Base-by-base conservation (phyloP, 2,888 invertebrate species). In the Carcina quercana region DNA sequence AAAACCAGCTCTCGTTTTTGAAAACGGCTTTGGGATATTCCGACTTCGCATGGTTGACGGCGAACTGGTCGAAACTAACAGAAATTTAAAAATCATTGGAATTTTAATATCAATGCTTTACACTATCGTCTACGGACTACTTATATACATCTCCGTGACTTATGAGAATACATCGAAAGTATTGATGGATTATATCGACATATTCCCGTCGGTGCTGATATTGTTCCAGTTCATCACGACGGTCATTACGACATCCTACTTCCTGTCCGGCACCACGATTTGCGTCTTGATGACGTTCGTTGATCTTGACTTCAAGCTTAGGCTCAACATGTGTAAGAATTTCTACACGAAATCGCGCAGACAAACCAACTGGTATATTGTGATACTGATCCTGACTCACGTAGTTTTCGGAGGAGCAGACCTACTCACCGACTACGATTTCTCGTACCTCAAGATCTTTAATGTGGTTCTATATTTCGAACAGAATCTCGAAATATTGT, bases 21-120 rank as follows among this genome's bases (percentile, higher is more conserved):
- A 70, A 42, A 45, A 53, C 32, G 20, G 41, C 8, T 65, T 50
- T 30, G 73, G 72, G 14, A 60, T 71, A 42, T 60, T 59, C 22
- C 43, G 70, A 43, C 63, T 62, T 30, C 45, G 47, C 17, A 22
- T 47, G 6, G 40, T 36, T 1, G 41, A 56, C 11, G 53, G 50
- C 15, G 37, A 47, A 12, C 15, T 66, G n/a, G 15, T 42, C 2
- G 36, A 47, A 2, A 45, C 60, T 11, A 54, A 33, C 15, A 47
- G 36, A 34, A 40, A 25, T 22, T 55, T 60, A 50, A 72, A 66
- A 41, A 7, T 43, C 1, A 42, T 54, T 5, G 47, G 53, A 3
- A 29, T 57, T 5, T 4, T 53, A 1, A 14, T 47, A 2, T 35
- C 50, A 2, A 13, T 47, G 1, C 12, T 2, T 40, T 28, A 51